Percentiles rank a stretch among this genome's conserved stretches.
These are phyloP conservation scores for Aradophagus sp. DNA, from an alignment of 1,140 invertebrate genomes.

Conservation along the genomic window DNA sequence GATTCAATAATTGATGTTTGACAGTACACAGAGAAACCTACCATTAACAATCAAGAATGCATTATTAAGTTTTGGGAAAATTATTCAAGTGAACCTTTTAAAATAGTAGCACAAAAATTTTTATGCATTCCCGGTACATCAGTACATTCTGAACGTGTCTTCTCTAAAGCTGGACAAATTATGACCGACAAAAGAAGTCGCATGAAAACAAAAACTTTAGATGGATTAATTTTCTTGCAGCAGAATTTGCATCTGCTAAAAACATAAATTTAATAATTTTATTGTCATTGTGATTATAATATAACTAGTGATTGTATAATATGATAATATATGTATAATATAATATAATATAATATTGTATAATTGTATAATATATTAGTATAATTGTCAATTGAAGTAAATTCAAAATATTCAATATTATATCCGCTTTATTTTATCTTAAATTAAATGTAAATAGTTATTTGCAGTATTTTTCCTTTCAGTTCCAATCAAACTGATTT, in stretches of 20 bases:
- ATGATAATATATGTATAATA: no score
- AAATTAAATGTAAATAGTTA: no score
- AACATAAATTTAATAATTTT: no score
- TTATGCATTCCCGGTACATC: slow-evolving; percentile 63
- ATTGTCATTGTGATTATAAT: no score
- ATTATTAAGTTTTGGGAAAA: slow-evolving; percentile 11
- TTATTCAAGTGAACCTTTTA: background rate
- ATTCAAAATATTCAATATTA: no score
- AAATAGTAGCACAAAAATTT: slow-evolving; percentile 53
- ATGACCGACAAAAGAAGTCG: slow-evolving; percentile 16
- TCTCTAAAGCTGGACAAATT: slow-evolving; percentile 66
- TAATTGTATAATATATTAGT: no score
- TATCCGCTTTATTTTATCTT: no score
- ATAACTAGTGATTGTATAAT: no score
- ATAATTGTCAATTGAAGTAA: no score
- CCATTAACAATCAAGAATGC: slow-evolving; percentile 1
- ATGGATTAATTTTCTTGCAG: slow-evolving; percentile 7
- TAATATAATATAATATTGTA: no score
- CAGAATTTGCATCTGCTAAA: slow-evolving; percentile 6
- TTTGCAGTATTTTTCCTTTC: no score
- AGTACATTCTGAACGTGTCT: slow-evolving; percentile 57
- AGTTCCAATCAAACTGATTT: no score
- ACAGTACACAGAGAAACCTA: slow-evolving; percentile 14
- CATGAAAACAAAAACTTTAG: slow-evolving; percentile 11
- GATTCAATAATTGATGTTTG: slow-evolving; percentile 2